Evolutionary conservation across 1,140 invertebrate genomes (phyloP).

Genomic region (Drosophila sucinea): DNA sequence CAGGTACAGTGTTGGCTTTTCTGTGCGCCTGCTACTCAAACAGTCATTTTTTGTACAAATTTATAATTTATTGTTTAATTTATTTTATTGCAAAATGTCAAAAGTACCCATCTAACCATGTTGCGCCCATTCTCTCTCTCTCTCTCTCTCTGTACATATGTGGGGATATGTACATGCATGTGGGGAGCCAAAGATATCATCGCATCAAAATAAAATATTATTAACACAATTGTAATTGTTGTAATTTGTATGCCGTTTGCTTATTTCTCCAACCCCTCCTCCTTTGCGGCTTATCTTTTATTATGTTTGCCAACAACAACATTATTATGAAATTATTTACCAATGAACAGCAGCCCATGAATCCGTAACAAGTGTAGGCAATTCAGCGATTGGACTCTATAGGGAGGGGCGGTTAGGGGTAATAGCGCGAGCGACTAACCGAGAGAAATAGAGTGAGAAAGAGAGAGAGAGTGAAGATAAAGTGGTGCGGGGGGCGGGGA

Average conservation of each 20-base stretch:
- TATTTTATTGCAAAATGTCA: constrained; percentile 79
- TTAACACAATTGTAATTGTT: constrained; percentile 79
- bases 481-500: neutral
- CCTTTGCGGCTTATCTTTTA: constrained; percentile 62
- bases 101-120: constrained; percentile 13
- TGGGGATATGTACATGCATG: constrained; percentile 18
- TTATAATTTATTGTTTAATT: constrained; percentile 82
- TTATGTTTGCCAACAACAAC: constrained; percentile 74
- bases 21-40: constrained; percentile 69
- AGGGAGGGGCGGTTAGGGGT: neutral
- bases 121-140: neutral
- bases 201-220: constrained; percentile 58
- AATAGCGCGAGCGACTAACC: neutral
- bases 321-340: constrained; percentile 82
- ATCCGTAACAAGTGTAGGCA: constrained; percentile 68
- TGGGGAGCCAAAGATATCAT: constrained; percentile 12
- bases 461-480: neutral
- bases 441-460: neutral
- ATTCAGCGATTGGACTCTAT: constrained; percentile 32
- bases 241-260: constrained; percentile 49
- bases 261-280: neutral
- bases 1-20: constrained; percentile 20
- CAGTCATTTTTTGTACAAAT: constrained; percentile 82
- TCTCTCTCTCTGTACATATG: constrained; percentile 7
- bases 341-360: constrained; percentile 79